phyloP scores from a whole-genome alignment of 2,797 vertebrate species.

The Sternarchorhynchus goeldii region DNA sequence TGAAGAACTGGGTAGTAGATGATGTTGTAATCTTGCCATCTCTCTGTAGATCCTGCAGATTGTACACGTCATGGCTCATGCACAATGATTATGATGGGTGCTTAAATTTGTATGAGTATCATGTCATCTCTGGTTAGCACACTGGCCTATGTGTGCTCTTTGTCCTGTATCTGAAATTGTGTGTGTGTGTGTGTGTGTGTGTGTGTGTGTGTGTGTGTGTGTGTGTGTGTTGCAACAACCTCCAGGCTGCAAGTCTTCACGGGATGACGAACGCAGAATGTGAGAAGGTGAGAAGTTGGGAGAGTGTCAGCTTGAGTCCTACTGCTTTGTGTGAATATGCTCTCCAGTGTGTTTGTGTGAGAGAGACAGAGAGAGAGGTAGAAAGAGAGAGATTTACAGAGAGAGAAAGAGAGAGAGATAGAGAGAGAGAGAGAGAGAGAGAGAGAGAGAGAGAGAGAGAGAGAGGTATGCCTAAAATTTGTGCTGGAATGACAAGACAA shows the following conservation, averaged over 20 bases:
- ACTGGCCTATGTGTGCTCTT: slow-evolving; percentile 21
- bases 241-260: slow-evolving; percentile 38
- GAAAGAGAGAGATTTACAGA: no score
- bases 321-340: slow-evolving; percentile 35
- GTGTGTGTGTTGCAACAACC: slow-evolving; percentile 30
- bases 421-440: slow-evolving; percentile 47
- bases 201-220: background rate
- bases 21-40: background rate
- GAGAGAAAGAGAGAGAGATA: slow-evolving; percentile 46
- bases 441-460: slow-evolving; percentile 29
- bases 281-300: slow-evolving; percentile 46
- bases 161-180: slow-evolving; percentile 37
- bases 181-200: slow-evolving; percentile 13
- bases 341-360: background rate
- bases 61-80: background rate
- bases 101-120: background rate
- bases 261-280: slow-evolving; percentile 45
- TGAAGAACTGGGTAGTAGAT: no score
- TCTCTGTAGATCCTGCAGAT: background rate
- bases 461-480: slow-evolving; percentile 14
- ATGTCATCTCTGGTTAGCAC: slow-evolving; percentile 40
- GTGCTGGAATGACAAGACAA: slow-evolving; percentile 33
- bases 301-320: slow-evolving; percentile 50
- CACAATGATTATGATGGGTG: background rate
- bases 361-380: slow-evolving; percentile 48